Evolutionary conservation across 1,140 invertebrate genomes (phyloP), one percentile per base, ranked within the genome.

Genomic region (Goniozus legneri): DNA sequence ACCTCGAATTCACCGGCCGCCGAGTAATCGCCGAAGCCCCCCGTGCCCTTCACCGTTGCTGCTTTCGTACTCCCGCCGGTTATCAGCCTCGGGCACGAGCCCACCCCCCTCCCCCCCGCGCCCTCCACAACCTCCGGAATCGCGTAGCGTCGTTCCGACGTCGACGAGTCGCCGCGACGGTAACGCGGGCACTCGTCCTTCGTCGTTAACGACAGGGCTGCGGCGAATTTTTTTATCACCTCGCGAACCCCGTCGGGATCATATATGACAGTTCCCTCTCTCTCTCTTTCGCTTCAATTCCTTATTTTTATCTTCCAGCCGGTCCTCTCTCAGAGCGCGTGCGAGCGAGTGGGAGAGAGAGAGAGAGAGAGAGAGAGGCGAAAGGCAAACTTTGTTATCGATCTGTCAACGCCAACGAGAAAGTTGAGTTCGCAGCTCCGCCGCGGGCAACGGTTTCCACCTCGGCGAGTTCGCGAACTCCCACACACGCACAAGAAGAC

Each of bases 1-100:
- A 76, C 70, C 47, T 75, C 73, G 53, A 76, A 73, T 60, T 76
- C 73, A 38, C 74, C 71, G 54, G 70, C 71, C 54, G 73, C 73
- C 53, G 74, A 73, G 43, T 76, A 76, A 46, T 76, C 74, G 51
- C 70, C 71, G 61, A 69, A 76, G 52, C 71, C 71, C 58, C 71
- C 65, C 67, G 71, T 73, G 50, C 70, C 71, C 71, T 74, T 74
- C 71, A 74, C 70, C 64, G 69, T 74, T 69, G 63, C 69, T 64
- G 62, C 48, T 51, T 71, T 68, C 39, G 52, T 69, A 55, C 43
- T 52, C 68, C 62, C 43, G 47, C 58, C 53, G 47, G 50, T 19
- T 39, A 52, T 47, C 39, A 52, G 50, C 22, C 40, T 41, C 38
- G 54, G 57, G 50, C 59, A 54, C 37, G 38, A 35, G 18, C 42